Base-by-base conservation (phyloP, 2,113 vertebrate genomes). In the Gracilinanus agilis region DNA sequence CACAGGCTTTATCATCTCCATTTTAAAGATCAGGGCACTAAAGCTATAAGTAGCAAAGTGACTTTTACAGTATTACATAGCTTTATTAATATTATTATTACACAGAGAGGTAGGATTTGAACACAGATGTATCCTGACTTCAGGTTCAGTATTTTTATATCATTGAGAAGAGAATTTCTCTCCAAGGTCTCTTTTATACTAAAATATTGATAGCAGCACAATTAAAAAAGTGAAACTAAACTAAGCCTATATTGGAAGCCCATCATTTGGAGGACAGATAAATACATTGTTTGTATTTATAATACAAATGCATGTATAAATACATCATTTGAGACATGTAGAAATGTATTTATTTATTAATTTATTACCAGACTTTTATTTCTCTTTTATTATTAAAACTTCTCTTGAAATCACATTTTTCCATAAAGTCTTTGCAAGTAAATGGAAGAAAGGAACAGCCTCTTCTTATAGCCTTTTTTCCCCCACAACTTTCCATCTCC, bases 391-490 rank as follows among this genome's bases (percentile, higher is more conserved):
- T 54, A 90, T 55, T 93, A 92, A 54, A 92, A 95, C 40, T 2
- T 54, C 55, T 92, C 2, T 54, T 88, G 40, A 91, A 92, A 90
- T 91, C 1, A 88, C 1, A 67, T 95, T 29, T 44, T 75, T 95
- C 94, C 89, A 88, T 27, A 90, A 95, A 93, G 24, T 9, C 8
- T 93, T 93, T 49, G 88, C n/a, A 88, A n/a, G 9, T 21, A 92
- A 96, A 49, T 3, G 88, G 44, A 9, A 95, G 34, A 92, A 29
- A 93, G 16, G 21, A 0, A 1, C 44, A 21, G n/a, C 92, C 53
- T 88, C 25, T 88, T 55, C 88, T n/a, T 75, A n/a, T n/a, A 40
- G 91, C 91, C 21, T 75, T 96, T 25, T n/a, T n/a, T n/a, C n/a
- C 34, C 29, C n/a, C 19, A 83, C 16, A 83, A 40, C 7, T 8